Evolutionary conservation across 1,140 invertebrate genomes (phyloP).

Genomic region (Orius laevigatus): DNA sequence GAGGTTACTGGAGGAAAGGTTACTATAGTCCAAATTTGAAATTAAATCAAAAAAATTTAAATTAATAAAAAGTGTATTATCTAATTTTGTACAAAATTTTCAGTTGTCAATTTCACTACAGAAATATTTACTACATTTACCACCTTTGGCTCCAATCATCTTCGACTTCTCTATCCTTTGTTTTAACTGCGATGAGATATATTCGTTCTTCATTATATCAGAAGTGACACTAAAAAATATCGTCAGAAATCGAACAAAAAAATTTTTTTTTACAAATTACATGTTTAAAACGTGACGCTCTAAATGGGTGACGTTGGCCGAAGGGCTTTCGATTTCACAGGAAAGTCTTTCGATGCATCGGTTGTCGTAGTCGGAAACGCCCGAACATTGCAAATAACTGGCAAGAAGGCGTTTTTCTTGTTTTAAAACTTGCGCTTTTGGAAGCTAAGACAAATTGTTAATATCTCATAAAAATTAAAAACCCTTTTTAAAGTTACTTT

Average conservation of each 20-base stretch:
- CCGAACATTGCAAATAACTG: conserved; percentile 11
- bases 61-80: too few relatives aligned
- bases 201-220: conserved; percentile 16
- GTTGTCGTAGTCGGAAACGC: not conserved
- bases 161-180: conserved; percentile 6
- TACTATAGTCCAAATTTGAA: too few relatives aligned
- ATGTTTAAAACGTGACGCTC: conserved; percentile 14
- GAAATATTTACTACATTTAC: conserved; percentile 9
- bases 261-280: conserved; percentile 6
- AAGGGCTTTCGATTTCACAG: conserved; percentile 12
- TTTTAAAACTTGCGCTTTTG: conserved; percentile 6
- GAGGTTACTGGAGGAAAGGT: too few relatives aligned
- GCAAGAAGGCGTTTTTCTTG: conserved; percentile 14
- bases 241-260: not conserved
- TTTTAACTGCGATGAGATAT: conserved; percentile 3
- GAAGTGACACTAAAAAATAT: conserved; percentile 4
- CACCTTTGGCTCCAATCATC: not conserved
- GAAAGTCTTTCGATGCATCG: conserved; percentile 13
- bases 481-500: not conserved
- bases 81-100: too few relatives aligned
- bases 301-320: conserved; percentile 3
- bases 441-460: conserved; percentile 8
- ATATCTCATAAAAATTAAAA: not conserved
- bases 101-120: conserved; percentile 8
- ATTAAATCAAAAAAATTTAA: too few relatives aligned